Evolutionary conservation across 2,797 vertebrate genomes (phyloP), one percentile per base, ranked within the genome.

Genomic region (Geotrypetes seraphini): DNA sequence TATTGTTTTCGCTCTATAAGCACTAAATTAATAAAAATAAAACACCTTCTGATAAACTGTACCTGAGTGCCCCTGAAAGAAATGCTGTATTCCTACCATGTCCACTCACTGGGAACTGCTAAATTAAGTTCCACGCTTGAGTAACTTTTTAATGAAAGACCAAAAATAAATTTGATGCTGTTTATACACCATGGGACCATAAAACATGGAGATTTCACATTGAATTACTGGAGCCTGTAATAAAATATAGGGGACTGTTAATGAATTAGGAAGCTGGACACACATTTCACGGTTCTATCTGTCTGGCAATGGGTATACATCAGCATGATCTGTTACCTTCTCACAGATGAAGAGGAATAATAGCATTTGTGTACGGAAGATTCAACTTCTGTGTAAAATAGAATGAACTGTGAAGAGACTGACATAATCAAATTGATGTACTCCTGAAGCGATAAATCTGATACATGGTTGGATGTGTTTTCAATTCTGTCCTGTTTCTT

Each of bases 381-480:
- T 55, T 53, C 53, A 50, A 22, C 12, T 64, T n/a, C n/a, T 57
- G 44, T 50, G 49, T 57, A 65, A 63, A 60, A 56, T 44, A 49
- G 53, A 35, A 36, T 57, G 54, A 65, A 57, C 32, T 52, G 57
- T 50, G 48, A 64, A 65, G 35, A 54, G 37, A 66, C 56, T 51
- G 47, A 52, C 63, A 43, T 39, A 50, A 62, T 53, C 60, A 56
- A 57, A 67, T 47, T 58, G 46, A 65, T 60, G 43, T 49, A 57
- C 55, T 63, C 49, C 39, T 4, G 0, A 53, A 62, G 47, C 58
- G 53, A 65, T 71, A 69, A 62, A 67, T 67, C 49, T 37, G 54
- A 14, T 45, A 60, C 56, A 54, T 56, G 38, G 32, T 45, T 12
- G 22, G 67, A 69, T 46, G 47, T 51, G 39, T 47, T 65, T 67